Conservation (phyloP, 2,797 vertebrate genomes). For the Microcaecilia unicolor region DNA sequence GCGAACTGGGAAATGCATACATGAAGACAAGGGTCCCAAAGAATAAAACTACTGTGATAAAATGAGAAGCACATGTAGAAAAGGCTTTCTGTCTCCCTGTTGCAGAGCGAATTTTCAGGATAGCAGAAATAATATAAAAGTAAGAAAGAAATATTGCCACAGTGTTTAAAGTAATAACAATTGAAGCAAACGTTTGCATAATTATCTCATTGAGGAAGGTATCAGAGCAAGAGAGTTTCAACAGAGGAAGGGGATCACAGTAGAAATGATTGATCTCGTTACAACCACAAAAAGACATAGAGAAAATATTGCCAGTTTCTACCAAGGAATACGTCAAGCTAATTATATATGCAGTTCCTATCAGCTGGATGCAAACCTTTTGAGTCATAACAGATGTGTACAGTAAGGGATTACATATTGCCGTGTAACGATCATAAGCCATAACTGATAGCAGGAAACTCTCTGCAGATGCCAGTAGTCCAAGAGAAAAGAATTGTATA, state of each 20-base stretch:
- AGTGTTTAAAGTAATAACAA: slow-evolving; percentile 21
- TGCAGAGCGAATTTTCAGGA: slow-evolving; percentile 26
- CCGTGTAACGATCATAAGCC: slow-evolving; percentile 3
- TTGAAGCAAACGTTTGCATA: slow-evolving; percentile 8
- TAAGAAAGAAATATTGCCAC: slow-evolving; percentile 24
- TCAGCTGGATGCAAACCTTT: not conserved
- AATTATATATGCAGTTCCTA: too few relatives aligned
- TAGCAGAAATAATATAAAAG: slow-evolving; percentile 24
- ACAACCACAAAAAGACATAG: slow-evolving; percentile 34
- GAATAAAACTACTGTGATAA: slow-evolving; percentile 34
- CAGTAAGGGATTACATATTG: not conserved
- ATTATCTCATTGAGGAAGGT: slow-evolving; percentile 25
- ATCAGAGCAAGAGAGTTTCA: slow-evolving; percentile 32
- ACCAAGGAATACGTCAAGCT: too few relatives aligned
- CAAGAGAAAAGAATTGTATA: too few relatives aligned
- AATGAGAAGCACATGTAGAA: slow-evolving; percentile 45
- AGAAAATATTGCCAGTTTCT: too few relatives aligned
- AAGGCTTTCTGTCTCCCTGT: slow-evolving; percentile 32
- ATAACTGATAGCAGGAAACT: not conserved
- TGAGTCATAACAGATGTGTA: not conserved
- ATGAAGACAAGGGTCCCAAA: slow-evolving; percentile 39
- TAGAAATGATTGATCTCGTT: slow-evolving; percentile 42
- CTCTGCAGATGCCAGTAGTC: slow-evolving; percentile 5
- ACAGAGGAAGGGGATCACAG: slow-evolving; percentile 41
- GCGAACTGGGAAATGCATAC: slow-evolving; percentile 34